These are phyloP conservation scores for Zygothrica quintamaculata DNA, from an alignment of 2,888 invertebrate genomes.

Conservation along the genomic window DNA sequence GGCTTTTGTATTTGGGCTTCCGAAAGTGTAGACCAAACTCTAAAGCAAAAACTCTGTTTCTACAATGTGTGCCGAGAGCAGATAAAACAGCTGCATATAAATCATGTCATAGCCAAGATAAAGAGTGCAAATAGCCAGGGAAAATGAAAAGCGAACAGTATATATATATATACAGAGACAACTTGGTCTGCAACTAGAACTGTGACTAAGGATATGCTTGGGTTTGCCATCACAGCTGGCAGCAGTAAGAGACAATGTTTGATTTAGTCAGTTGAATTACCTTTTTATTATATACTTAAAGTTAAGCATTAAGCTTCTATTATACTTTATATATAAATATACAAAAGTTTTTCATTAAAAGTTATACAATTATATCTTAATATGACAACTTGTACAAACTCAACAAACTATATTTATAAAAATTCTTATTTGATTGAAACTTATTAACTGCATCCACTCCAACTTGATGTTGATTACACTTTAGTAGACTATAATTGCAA, in stretches of 20 bases:
- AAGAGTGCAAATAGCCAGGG: constrained; percentile 61
- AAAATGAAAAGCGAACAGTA: constrained; percentile 18
- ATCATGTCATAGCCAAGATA: constrained; percentile 73
- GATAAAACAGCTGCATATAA: constrained; percentile 69
- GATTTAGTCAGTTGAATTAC: constrained; percentile 57
- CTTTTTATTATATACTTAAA: constrained; percentile 4
- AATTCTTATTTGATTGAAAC: too few relatives aligned
- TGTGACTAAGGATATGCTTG: constrained; percentile 13
- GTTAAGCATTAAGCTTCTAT: too few relatives aligned
- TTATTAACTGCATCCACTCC: too few relatives aligned
- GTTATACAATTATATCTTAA: too few relatives aligned
- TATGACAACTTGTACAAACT: too few relatives aligned
- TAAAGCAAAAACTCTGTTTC: constrained; percentile 28
- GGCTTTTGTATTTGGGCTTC: constrained; percentile 48
- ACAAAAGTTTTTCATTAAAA: too few relatives aligned
- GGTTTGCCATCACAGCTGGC: constrained; percentile 2
- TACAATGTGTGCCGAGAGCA: constrained; percentile 49
- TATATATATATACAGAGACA: too few relatives aligned
- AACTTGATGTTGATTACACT: too few relatives aligned
- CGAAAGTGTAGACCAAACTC: not conserved
- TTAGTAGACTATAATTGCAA: too few relatives aligned
- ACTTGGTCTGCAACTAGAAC: constrained; percentile 22
- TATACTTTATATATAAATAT: too few relatives aligned
- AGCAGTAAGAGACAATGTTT: constrained; percentile 37
- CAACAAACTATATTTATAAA: too few relatives aligned